Evolutionary conservation across 2,797 vertebrate species (phyloP).

Genomic region (Sardinella longiceps): DNA sequence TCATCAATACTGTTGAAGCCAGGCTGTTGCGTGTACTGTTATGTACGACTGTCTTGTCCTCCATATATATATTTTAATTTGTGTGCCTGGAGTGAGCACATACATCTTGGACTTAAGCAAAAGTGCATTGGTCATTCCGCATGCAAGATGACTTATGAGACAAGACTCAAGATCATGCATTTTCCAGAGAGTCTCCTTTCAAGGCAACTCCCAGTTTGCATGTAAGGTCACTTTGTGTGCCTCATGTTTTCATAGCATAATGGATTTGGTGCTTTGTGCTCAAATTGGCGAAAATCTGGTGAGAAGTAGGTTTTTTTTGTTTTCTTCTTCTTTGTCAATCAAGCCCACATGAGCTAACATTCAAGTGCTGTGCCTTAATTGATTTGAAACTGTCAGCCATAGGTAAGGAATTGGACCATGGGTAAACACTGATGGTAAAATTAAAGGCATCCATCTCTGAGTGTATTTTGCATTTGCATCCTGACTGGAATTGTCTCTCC

Average conservation of each 20-base stretch:
- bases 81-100: not conserved
- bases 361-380: not conserved
- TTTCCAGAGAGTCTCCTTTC: not conserved
- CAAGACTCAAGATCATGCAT: not conserved
- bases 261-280: not conserved
- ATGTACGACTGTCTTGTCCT: not conserved
- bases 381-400: not conserved
- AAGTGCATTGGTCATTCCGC: not conserved
- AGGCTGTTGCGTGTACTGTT: not conserved
- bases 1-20: conserved; percentile 35
- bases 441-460: not conserved
- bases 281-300: not conserved
- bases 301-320: not conserved
- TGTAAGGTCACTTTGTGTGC: not conserved
- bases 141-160: not conserved
- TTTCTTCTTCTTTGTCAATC: too few relatives aligned
- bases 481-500: not conserved
- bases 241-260: not conserved
- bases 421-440: not conserved
- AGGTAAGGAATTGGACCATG: not conserved
- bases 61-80: not conserved
- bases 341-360: not conserved
- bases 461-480: not conserved
- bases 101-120: not conserved
- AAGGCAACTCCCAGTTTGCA: not conserved